Evolutionary conservation across 2,888 invertebrate genomes (phyloP), one percentile per base, ranked within the genome.

Genomic region (Latrodectus elegans): DNA sequence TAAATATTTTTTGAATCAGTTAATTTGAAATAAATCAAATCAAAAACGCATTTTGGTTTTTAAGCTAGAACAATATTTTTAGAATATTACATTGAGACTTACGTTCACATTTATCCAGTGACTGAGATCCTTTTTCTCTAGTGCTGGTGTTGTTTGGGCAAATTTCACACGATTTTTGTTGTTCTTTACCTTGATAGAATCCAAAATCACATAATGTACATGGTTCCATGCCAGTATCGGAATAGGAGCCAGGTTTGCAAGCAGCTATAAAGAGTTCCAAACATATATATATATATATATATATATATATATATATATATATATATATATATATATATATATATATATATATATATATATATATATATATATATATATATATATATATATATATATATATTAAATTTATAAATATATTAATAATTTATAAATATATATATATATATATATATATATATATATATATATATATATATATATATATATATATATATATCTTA

Each of bases 211-310:
- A 98, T 85, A 95, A 94, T 3, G 97, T 96, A 92, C 98, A 98
- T 0, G 98, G 97, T 10, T 97, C 96, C 55, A 98, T 93, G 14
- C 99, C 98, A n/a, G 97, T 97, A 74, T 96, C 95, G 0, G 98
- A 98, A 91, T 97, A 98, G 90, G 95, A 95, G 86, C 98, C 98
- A n/a, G 97, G 94, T 15, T 95, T 94, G 92, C 99, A 99, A 92
- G 97, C 97, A 64, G 96, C 95, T 93, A 90, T 22, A 91, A 11
- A n/a, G 11, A n/a, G 0, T 38, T 38, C 22, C 22, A 22, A 22
- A 22, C 1, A 22, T 22, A 22, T 38, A 38, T n/a, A n/a, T n/a
- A n/a, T n/a, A n/a, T n/a, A n/a, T n/a, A n/a, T n/a, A n/a, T n/a
- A n/a, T n/a, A n/a, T n/a, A n/a, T n/a, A n/a, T n/a, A n/a, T n/a